Conservation (phyloP, 1,140 invertebrate species). For the Drosophila obscura region DNA sequence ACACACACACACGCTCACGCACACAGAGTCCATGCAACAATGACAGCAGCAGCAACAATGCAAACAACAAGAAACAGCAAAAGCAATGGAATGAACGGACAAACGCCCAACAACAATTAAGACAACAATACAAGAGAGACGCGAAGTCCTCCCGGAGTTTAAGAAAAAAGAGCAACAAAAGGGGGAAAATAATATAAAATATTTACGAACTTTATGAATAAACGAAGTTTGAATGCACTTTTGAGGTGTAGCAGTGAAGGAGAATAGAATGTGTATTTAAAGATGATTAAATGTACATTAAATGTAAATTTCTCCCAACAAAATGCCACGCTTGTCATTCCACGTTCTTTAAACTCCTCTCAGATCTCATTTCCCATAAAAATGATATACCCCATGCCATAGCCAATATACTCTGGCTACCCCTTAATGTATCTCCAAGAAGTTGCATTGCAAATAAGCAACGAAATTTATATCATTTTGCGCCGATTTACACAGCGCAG, state of each 20-base stretch:
- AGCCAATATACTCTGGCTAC: slow-evolving; percentile 15
- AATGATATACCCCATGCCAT: background rate
- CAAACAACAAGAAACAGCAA: slow-evolving; percentile 27
- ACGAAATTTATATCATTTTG: slow-evolving; percentile 44
- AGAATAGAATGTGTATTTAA: background rate
- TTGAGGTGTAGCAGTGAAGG: too few species aligned
- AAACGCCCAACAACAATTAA: slow-evolving; percentile 64
- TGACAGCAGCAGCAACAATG: slow-evolving; percentile 1
- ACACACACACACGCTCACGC: slow-evolving; percentile 46
- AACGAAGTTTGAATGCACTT: slow-evolving; percentile 15
- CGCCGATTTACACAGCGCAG: slow-evolving; percentile 44
- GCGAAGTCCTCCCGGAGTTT: slow-evolving; percentile 28
- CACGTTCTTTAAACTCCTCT: too few species aligned
- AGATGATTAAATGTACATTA: too few species aligned
- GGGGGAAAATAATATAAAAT: slow-evolving; percentile 27
- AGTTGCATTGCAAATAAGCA: slow-evolving; percentile 35
- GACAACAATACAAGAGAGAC: slow-evolving; percentile 49
- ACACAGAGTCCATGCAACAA: slow-evolving; percentile 19
- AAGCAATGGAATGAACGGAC: slow-evolving; percentile 8
- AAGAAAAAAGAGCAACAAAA: slow-evolving; percentile 46
- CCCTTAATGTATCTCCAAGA: slow-evolving; percentile 21
- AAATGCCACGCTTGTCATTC: too few species aligned
- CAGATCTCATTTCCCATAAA: too few species aligned
- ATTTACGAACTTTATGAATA: slow-evolving; percentile 8
- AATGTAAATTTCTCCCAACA: too few species aligned